Evolutionary conservation across 1,140 invertebrate genomes (phyloP), one percentile per base, ranked within the genome.

Genomic region (Plectrocnemia conspersa): DNA sequence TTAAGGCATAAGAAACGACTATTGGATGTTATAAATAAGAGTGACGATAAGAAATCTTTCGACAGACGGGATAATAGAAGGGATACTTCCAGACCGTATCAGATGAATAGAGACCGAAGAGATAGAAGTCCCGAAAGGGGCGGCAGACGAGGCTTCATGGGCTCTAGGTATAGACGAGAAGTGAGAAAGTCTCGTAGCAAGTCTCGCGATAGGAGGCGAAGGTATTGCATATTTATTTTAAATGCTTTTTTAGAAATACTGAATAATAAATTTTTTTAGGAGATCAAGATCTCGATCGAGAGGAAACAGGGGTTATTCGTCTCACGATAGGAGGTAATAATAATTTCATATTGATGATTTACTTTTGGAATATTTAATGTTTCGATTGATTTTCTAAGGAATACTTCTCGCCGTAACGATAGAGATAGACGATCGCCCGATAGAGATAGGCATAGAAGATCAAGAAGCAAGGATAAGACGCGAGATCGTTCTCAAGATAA

Each of bases 261-360:
- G n/a, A n/a, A n/a, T n/a, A n/a, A n/a, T n/a, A n/a, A n/a, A n/a
- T n/a, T 10, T 29, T 42, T 42, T 23, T 35, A 59, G 58, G 33
- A 45, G 53, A 7, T 50, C 52, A 15, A 48, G 47, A 13, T 59
- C 58, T 16, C 38, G 48, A 9, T 59, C 58, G 15, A 44, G 52
- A 25, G 57, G 57, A 15, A 41, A 33, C 23, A 44, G 16, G 13
- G 36, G 23, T 33, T 50, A 21, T 15, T 10, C n/a, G 21, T 42
- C 57, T 7, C 25, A 38, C 10, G 24, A 52, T 42, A 40, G 36
- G 1, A 41, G 49, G 49, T 42, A 21, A 23, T 23, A 44, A 44
- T 23, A 44, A 23, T n/a, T n/a, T n/a, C n/a, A n/a, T n/a, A n/a
- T n/a, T n/a, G n/a, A n/a, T n/a, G n/a, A n/a, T n/a, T n/a, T n/a